Evolutionary conservation across 2,113 vertebrate genomes (phyloP).

Genomic region (Raphicerus campestris): DNA sequence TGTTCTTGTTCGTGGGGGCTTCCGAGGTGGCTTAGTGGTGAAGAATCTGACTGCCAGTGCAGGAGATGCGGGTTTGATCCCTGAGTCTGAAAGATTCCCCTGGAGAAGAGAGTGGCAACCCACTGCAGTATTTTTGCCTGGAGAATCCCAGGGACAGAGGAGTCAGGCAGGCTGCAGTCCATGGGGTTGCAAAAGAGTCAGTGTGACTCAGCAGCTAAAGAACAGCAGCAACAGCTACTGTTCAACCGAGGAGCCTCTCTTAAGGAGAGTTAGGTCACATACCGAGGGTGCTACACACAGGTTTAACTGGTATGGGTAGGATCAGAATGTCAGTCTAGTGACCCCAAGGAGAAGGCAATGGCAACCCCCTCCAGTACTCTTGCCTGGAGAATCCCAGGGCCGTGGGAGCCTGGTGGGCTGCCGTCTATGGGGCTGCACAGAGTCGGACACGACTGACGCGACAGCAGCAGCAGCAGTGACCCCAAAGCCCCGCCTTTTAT

Average conservation of each 20-base stretch:
- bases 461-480: neutral
- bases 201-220: neutral
- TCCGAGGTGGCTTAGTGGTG: neutral
- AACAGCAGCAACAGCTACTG: neutral
- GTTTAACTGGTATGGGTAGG: neutral
- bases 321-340: neutral
- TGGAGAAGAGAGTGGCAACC: neutral
- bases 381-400: too few relatives aligned
- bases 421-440: too few relatives aligned
- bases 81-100: neutral
- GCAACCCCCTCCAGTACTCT: too few relatives aligned
- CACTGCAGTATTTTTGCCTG: neutral
- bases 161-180: neutral
- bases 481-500: neutral
- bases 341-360: neutral
- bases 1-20: neutral
- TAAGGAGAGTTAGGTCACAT: neutral
- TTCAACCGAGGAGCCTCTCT: neutral
- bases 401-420: too few relatives aligned
- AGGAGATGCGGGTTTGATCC: neutral
- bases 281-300: neutral
- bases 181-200: neutral
- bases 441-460: accelerated
- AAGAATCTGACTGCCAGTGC: neutral
- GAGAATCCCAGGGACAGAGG: neutral